These are phyloP conservation scores for Meandrina meandrites DNA, from an alignment of 92 coral and sea anemone genomes.

Conservation along the genomic window DNA sequence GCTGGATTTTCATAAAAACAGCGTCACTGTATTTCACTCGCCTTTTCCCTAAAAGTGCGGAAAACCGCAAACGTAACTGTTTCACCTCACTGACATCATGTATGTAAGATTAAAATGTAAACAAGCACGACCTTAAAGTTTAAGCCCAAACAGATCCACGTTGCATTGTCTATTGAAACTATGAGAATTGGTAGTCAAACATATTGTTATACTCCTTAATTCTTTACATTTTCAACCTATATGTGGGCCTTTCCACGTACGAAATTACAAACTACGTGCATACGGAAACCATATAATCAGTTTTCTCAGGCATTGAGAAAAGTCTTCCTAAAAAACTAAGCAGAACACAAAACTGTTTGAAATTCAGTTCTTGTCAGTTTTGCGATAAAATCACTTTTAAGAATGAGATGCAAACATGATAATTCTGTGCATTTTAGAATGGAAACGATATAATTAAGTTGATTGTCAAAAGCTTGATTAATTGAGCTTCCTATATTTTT, in stretches of 20 bases:
- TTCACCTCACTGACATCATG: background rate
- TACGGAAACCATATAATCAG: no score
- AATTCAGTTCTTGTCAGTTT: background rate
- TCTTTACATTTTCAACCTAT: no score
- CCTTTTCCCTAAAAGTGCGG: background rate
- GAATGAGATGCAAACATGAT: background rate
- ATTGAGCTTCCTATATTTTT: background rate
- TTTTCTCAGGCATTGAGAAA: background rate
- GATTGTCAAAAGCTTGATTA: background rate
- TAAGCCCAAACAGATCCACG: background rate
- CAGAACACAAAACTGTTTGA: background rate
- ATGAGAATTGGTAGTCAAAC: background rate
- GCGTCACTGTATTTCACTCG: background rate
- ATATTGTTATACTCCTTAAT: no score
- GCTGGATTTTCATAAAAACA: background rate
- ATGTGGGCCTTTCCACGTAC: no score
- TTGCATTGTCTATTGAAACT: background rate
- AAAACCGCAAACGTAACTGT: background rate
- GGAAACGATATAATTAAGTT: background rate
- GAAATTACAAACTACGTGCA: no score
- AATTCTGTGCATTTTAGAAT: background rate
- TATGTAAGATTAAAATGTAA: background rate
- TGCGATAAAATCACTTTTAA: background rate
- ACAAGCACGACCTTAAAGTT: background rate
- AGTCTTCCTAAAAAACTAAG: background rate